Evolutionary conservation across 2,888 invertebrate species (phyloP).

Genomic region (Drosophila kuntzei): DNA sequence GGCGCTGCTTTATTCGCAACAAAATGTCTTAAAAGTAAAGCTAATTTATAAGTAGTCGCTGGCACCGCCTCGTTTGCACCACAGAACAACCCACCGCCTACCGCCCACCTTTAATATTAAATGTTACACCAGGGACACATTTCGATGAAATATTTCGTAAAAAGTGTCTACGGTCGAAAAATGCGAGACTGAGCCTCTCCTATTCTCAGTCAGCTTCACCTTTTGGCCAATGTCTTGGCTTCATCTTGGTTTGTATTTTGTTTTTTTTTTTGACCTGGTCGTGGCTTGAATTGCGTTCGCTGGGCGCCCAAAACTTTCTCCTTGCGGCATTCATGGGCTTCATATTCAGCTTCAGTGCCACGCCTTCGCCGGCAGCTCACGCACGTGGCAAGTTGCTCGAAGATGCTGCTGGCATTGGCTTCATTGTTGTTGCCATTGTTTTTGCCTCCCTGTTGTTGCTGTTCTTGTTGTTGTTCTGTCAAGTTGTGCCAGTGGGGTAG

Average conservation of each 20-base stretch:
- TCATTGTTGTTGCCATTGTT: constrained; percentile 60
- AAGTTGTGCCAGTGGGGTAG: constrained; percentile 41
- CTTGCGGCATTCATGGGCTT: constrained; percentile 75
- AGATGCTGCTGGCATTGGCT: constrained; percentile 60
- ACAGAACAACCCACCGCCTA: constrained; percentile 30
- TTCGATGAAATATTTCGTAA: constrained; percentile 86
- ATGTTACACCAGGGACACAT: constrained; percentile 86
- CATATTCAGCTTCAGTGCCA: constrained; percentile 24
- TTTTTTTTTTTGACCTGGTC: constrained; percentile 28
- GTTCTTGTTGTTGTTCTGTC: constrained; percentile 45
- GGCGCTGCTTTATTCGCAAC: constrained; percentile 72
- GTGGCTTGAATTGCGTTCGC: constrained; percentile 50
- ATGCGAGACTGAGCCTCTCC: constrained; percentile 63
- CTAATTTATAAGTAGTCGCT: constrained; percentile 82
- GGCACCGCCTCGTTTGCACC: constrained; percentile 6
- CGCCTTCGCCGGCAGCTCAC: constrained; percentile 57
- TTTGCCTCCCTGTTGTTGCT: constrained; percentile 31
- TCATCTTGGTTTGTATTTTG: neutral
- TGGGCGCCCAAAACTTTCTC: constrained; percentile 77
- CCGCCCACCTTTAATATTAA: constrained; percentile 83
- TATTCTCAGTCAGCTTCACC: constrained; percentile 49
- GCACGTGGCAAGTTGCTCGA: constrained; percentile 61
- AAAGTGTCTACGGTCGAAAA: constrained; percentile 84
- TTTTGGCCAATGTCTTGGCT: constrained; percentile 27
- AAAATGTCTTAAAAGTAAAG: constrained; percentile 82